Evolutionary conservation across 2,797 vertebrate genomes (phyloP).

Genomic region (Argya squamiceps): DNA sequence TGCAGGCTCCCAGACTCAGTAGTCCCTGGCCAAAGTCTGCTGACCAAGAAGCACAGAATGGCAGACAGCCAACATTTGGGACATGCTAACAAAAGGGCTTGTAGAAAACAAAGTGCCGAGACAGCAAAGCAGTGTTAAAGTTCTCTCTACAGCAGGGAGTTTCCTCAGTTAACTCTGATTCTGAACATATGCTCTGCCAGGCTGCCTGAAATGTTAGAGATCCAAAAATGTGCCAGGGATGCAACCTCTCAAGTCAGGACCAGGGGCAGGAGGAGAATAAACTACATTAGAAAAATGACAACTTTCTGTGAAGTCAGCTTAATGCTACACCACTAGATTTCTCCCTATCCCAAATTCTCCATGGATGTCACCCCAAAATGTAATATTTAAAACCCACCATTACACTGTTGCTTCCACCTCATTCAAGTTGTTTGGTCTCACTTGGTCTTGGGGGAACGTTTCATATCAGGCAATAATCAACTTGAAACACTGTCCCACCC

Average conservation of each 20-base stretch:
- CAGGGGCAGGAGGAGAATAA: background rate
- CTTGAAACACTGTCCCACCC: background rate
- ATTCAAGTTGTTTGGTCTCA: background rate
- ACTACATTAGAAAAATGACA: background rate
- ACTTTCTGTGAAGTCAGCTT: background rate
- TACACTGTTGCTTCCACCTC: background rate
- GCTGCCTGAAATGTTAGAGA: background rate
- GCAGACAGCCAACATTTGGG: background rate
- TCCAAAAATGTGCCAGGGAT: background rate
- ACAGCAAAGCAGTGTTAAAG: background rate
- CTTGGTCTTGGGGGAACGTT: background rate
- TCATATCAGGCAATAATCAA: background rate
- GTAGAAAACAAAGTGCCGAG: background rate
- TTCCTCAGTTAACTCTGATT: background rate
- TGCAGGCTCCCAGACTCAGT: background rate
- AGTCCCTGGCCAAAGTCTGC: background rate
- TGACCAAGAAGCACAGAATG: accelerated
- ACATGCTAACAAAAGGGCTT: background rate
- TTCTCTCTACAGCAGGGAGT: background rate
- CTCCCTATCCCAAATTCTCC: background rate
- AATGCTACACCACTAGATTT: background rate
- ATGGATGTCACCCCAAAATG: background rate
- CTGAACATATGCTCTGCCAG: background rate
- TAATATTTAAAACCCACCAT: background rate
- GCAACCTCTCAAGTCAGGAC: background rate